Evolutionary conservation across 2,797 vertebrate genomes (phyloP), one percentile per base, ranked within the genome.

Genomic region (Leptodactylus fallax): DNA sequence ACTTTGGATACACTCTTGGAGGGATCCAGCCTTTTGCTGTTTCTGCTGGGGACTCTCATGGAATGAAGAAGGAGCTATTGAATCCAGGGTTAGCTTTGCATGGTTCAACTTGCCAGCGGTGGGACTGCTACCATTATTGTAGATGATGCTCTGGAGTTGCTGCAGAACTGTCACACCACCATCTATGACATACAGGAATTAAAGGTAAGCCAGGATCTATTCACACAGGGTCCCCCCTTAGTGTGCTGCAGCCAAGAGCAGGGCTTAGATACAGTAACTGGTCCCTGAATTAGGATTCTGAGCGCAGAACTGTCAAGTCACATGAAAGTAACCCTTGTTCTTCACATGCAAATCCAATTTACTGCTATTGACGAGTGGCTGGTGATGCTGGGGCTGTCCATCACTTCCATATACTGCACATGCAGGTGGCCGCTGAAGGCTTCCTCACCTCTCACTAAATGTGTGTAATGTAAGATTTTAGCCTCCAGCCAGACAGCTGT

Each of bases 61-160:
- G 91, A 87, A 92, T 82, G 91, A 81, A 90, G 89, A 87, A 79
- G 90, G 90, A 19, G 84, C 53, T 67, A 90, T 87, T 21, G 92
- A 77, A 88, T 90, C 83, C 87, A 90, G 91, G 92, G 91, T 91
- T 92, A 89, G 92, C 87, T 90, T 90, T 90, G 91, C 91, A 90
- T 91, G 87, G 69, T 85, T 87, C 87, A 91, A 91, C 81, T 92
- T 88, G 88, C 89, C 86, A 90, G 91, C 90, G 60, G 81, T 8
- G 90, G 90, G 90, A 90, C 88, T 91, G 90, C 87, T 90, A 90
- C 83, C 87, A 8, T 89, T 85, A 55, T 84, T 91, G 81, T 3
- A 13, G 81, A 81, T 89, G 92, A 87, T 80, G 90, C 92, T 90
- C 91, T 91, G 91, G 86, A 93, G 89, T 89, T 81, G 85, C 0